phyloP scores from a whole-genome alignment of 2,797 vertebrate species.

The Brachyalestes nurse region DNA sequence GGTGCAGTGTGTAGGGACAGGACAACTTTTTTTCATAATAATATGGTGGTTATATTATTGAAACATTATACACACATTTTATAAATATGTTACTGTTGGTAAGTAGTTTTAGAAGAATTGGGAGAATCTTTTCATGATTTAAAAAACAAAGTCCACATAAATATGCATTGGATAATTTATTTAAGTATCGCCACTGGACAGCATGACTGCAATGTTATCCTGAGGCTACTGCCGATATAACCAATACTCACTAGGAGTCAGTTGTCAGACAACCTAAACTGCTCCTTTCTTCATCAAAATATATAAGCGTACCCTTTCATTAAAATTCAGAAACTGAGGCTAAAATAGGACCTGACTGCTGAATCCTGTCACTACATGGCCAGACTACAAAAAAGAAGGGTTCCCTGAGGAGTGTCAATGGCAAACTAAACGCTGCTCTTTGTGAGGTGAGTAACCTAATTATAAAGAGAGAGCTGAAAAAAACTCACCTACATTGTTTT shows the following conservation, averaged over 20 bases:
- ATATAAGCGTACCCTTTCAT: slow-evolving; percentile 1
- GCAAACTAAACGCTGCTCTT: slow-evolving; percentile 4
- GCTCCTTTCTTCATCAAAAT: slow-evolving; percentile 11
- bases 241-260: background rate
- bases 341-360: slow-evolving; percentile 11
- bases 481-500: slow-evolving; percentile 32
- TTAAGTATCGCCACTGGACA: background rate
- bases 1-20: too few species aligned
- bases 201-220: background rate
- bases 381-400: slow-evolving; percentile 12
- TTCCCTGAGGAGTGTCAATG: background rate
- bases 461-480: slow-evolving; percentile 31
- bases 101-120: too few species aligned
- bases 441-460: slow-evolving; percentile 34
- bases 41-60: too few species aligned
- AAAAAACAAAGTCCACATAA: too few species aligned
- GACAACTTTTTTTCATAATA: too few species aligned
- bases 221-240: background rate
- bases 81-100: too few species aligned
- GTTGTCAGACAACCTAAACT: background rate
- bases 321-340: slow-evolving; percentile 14
- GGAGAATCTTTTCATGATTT: too few species aligned
- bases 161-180: background rate
- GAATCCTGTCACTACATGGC: slow-evolving; percentile 9
- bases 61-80: too few species aligned